Conservation (phyloP, 1,140 invertebrate genomes). For the Macrosteles quadrilineatus region DNA sequence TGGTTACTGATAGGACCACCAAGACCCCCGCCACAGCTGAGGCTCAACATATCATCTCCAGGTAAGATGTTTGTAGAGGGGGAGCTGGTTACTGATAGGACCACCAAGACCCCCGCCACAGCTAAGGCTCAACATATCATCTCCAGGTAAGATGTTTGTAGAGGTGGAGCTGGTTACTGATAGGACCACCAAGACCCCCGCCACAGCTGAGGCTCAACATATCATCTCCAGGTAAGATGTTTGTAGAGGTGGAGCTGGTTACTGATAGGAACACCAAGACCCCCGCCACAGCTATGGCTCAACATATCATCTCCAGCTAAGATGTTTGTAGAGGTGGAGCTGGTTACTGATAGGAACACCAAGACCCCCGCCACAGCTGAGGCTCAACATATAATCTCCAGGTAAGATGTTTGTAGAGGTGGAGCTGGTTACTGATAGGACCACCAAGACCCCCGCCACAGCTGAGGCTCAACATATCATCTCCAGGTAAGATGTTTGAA, state of each 20-base stretch:
- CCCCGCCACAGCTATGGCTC: conserved; percentile 81
- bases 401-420: conserved; percentile 89
- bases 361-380: conserved; percentile 81
- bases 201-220: conserved; percentile 71
- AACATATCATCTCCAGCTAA: conserved; percentile 74
- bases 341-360: conserved; percentile 77
- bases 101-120: conserved; percentile 77
- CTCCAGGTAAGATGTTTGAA: conserved; percentile 78
- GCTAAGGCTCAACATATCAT: conserved; percentile 80
- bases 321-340: conserved; percentile 90
- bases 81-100: conserved; percentile 84
- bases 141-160: no score
- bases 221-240: conserved; percentile 78
- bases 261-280: conserved; percentile 71
- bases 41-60: conserved; percentile 78
- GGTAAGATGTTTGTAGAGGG: conserved; percentile 78
- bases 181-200: background rate
- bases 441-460: conserved; percentile 77
- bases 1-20: conserved; percentile 77
- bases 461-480: conserved; percentile 80
- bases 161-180: background rate
- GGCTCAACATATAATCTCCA: conserved; percentile 78
- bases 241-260: conserved; percentile 94
- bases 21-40: conserved; percentile 81
- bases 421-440: conserved; percentile 84